Base-by-base conservation (phyloP, 2,797 vertebrate genomes). In the Pangasius larnaudii region DNA sequence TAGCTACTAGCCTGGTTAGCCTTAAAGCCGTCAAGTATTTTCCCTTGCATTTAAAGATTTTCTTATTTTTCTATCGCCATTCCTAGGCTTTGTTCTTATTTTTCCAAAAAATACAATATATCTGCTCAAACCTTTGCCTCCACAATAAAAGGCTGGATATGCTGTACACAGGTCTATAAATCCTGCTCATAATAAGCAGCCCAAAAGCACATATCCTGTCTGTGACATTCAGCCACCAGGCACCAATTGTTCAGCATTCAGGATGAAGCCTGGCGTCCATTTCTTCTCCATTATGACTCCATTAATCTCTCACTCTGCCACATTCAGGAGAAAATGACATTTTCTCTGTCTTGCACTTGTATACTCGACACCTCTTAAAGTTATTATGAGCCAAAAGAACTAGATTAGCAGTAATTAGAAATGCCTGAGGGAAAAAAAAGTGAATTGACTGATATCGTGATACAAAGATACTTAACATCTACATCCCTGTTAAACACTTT, bases 211-310 rank as follows among this genome's bases (percentile, higher is more conserved):
- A 5, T 14, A 13, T 77, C 33, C 59, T 53, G 61, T 27, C 36
- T 87, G 65, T 87, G 67, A 61, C 42, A 53, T 49, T 49, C 10
- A 87, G 39, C 75, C 75, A 78, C 16, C 9, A 3, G 16, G 49
- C 49, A 53, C 27, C 46, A 72, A 14, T 39, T 39, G 13, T 30
- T 83, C 78, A 39, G 77, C 30, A 36, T 58, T 58, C 77, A 79
- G 77, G 51, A 79, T 1, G 19, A 16, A 79, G 30, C 18, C 18
- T 7, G 53, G 19, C 0, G 9, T 36, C 36, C 53, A 39, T 59
- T 39, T 58, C 53, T 80, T 24, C 78, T 59, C 56, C 33, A 33
- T 56, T 56, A 53, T 2, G 3, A 56, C 51, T 53, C 49, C 8
- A 39, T 56, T 79, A 33, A 56, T 79, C 30, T 79, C 30, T 77